Base-by-base conservation (phyloP, 2,113 vertebrate species). In the Seriola aureovittata region DNA sequence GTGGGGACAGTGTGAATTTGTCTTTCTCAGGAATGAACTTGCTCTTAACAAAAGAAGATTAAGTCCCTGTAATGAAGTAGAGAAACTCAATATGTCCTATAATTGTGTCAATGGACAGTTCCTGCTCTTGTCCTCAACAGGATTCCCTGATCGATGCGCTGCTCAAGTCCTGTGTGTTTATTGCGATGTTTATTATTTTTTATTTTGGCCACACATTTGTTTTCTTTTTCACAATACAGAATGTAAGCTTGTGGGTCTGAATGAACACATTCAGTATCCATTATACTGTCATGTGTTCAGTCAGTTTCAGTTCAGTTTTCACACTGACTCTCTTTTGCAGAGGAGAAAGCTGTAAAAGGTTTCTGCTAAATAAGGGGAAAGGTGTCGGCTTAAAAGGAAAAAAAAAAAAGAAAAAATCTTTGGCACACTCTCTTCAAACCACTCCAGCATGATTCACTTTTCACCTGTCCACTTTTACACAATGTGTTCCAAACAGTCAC, bases 21-120 rank as follows among this genome's bases (percentile, higher is more conserved):
- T 25, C 8, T 64, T 57, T 4, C 32, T 57, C 13, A 68, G 57
- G 50, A 72, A 36, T 70, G 67, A 81, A 19, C 80, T 70, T 4
- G 50, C 57, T 75, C 48, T 75, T 59, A 57, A 46, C 38, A 57
- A 50, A 80, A 29, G 42, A 82, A 59, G 65, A 32, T 16, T 10
- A 50, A 42, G 62, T 78, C 1, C 36, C 38, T 23, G 52, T n/a
- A 19, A 65, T 71, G 68, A 84, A 71, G 71, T 58, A 29, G 32
- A 70, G 66, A 55, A 71, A 63, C 62, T 81, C 66, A n/a, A n/a
- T 70, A 23, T 38, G 76, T 71, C 38, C 40, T 34, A 23, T 72
- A 69, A 82, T 74, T 74, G 34, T 71, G 63, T 54, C 21, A 5
- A 34, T 64, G 57, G 46, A n/a, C 40, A 58, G 50, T 72, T 67